phyloP scores from a whole-genome alignment of 2,113 vertebrate species.

The Cervus canadensis region DNA sequence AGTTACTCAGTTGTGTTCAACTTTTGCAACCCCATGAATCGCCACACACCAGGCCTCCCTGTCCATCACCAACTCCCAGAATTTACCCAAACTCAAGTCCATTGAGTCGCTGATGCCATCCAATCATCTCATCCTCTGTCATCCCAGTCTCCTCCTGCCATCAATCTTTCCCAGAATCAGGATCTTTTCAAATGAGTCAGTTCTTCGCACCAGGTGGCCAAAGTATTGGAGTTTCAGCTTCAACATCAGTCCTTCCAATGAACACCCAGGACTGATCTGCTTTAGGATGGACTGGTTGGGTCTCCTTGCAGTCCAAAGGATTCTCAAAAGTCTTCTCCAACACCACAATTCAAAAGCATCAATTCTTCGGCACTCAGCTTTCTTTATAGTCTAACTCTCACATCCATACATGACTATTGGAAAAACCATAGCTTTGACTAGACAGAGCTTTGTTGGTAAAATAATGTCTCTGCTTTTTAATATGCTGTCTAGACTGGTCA shows the following conservation, averaged over 20 bases:
- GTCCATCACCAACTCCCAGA: not conserved
- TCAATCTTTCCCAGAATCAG: not conserved
- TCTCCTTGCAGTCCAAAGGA: not conserved
- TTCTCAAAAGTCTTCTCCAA: not conserved
- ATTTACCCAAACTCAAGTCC: not conserved
- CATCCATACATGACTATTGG: not conserved
- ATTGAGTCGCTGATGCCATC: not conserved
- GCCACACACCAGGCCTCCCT: not conserved
- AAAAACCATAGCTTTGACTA: not conserved
- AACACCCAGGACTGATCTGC: not conserved
- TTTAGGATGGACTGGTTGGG: not conserved
- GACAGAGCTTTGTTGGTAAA: rapidly evolving
- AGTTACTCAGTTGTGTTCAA: not conserved
- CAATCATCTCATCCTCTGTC: not conserved
- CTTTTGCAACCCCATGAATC: rapidly evolving
- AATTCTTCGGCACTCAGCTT: rapidly evolving
- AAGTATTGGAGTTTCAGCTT: not conserved
- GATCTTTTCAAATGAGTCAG: not conserved
- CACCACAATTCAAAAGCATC: not conserved
- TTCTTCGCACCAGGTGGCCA: not conserved
- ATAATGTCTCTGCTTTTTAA: not conserved
- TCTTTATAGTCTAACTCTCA: not conserved
- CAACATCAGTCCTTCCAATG: not conserved
- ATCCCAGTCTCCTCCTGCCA: rapidly evolving
- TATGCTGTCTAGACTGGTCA: not conserved